phyloP scores from a whole-genome alignment of 2,797 vertebrate species.

The Sebastes nivosus region DNA sequence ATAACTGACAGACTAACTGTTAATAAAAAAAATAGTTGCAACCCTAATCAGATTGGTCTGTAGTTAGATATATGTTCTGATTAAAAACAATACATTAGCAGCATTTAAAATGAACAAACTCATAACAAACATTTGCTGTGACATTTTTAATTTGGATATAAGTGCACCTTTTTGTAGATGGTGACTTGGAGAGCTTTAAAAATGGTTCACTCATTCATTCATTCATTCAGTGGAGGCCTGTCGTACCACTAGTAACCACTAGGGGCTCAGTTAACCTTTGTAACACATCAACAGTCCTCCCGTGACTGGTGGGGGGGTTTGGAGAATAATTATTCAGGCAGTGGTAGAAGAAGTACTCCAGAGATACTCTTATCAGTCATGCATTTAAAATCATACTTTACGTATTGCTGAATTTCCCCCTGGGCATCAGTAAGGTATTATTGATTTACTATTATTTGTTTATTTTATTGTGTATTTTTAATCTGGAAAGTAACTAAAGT shows the following conservation, averaged over 20 bases:
- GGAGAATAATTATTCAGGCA: constrained; percentile 8
- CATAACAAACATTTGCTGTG: background rate
- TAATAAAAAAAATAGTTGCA: background rate
- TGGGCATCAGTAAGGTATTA: too few relatives aligned
- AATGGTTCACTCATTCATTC: background rate
- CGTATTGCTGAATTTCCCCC: background rate
- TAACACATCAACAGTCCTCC: background rate
- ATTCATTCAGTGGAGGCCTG: background rate
- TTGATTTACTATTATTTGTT: too few relatives aligned
- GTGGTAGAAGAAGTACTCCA: background rate
- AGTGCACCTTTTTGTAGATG: background rate
- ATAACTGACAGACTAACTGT: background rate
- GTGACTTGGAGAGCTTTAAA: background rate
- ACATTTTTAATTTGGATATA: background rate
- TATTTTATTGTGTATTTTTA: background rate
- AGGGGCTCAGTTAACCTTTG: constrained; percentile 17
- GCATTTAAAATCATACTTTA: background rate
- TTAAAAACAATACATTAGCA: too few relatives aligned
- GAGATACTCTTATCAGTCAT: background rate
- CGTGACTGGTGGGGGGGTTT: background rate
- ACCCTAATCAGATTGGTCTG: fast-evolving
- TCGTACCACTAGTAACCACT: constrained; percentile 2
- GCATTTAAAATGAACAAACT: background rate
- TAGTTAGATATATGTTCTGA: too few relatives aligned
- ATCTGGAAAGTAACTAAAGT: background rate